phyloP scores from a whole-genome alignment of 2,888 invertebrate species.

The Diadegma fenestrale region DNA sequence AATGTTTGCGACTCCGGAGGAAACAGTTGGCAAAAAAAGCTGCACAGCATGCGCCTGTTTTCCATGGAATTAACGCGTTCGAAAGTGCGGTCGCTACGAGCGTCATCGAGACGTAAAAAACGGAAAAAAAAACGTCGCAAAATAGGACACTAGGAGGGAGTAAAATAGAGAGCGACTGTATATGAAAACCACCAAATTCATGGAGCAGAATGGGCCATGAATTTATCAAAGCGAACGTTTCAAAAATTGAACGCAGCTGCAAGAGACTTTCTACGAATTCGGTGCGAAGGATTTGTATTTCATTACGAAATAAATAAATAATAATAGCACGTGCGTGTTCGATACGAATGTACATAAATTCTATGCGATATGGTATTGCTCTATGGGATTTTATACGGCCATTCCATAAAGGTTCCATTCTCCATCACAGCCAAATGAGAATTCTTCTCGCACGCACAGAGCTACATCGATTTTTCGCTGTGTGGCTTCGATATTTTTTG shows the following conservation, averaged over 20 bases:
- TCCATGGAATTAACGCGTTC: constrained; percentile 52
- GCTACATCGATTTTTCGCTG: constrained; percentile 45
- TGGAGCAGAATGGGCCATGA: not conserved
- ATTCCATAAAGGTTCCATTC: not conserved
- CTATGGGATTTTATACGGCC: not conserved
- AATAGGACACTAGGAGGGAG: constrained; percentile 4
- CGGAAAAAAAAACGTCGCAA: not conserved
- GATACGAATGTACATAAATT: not conserved
- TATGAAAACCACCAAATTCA: constrained; percentile 20
- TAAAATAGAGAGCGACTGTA: not conserved
- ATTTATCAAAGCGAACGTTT: constrained; percentile 9
- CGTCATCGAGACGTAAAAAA: constrained; percentile 14
- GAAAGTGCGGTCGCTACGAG: constrained; percentile 22
- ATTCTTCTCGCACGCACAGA: constrained; percentile 1
- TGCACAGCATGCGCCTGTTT: constrained; percentile 25
- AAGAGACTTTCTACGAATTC: not conserved
- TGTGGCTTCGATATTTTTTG: constrained; percentile 51
- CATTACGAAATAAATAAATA: constrained; percentile 1
- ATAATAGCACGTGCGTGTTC: not conserved
- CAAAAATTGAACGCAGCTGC: constrained; percentile 3
- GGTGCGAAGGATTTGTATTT: constrained; percentile 10
- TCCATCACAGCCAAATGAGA: constrained; percentile 1
- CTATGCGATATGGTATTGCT: not conserved
- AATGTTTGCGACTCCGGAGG: constrained; percentile 21
- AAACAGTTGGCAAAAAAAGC: constrained; percentile 24